These are phyloP conservation scores for Psammodynastes pulverulentus DNA, from an alignment of 2,113 vertebrate species.

Conservation along the genomic window DNA sequence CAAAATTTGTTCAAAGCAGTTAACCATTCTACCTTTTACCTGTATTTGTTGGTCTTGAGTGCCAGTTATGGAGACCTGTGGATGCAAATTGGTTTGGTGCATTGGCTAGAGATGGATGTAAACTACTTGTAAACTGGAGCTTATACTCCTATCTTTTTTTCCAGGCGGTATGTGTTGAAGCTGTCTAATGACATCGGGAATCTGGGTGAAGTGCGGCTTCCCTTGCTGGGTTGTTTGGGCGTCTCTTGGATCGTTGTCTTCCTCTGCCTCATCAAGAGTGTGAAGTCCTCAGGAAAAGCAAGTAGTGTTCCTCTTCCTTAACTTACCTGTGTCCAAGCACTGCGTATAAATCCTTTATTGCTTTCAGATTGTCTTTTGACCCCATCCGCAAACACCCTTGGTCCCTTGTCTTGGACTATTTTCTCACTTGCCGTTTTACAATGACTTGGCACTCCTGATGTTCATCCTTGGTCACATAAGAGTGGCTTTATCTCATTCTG, in stretches of 20 bases:
- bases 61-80: not conserved
- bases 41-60: not conserved
- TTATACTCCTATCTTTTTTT: not conserved
- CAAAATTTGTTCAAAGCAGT: not conserved
- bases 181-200: slow-evolving; percentile 91
- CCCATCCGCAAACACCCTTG: no score
- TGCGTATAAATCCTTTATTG: rapidly evolving
- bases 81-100: not conserved
- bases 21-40: not conserved
- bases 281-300: slow-evolving; percentile 98
- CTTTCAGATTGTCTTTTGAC: not conserved
- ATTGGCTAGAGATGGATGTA: not conserved
- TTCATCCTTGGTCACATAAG: not conserved
- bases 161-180: slow-evolving; percentile 88
- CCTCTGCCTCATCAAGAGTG: slow-evolving; percentile 95
- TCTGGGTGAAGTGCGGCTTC: slow-evolving; percentile 90
- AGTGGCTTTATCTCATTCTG: not conserved
- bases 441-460: not conserved
- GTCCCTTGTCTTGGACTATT: not conserved
- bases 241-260: slow-evolving; percentile 96
- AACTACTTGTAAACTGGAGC: not conserved
- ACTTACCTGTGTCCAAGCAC: not conserved
- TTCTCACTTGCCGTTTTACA: not conserved
- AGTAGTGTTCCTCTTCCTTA: not conserved
- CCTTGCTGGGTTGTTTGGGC: slow-evolving; percentile 90